Conservation (phyloP, 2,797 vertebrate genomes). For the Liasis olivaceus region DNA sequence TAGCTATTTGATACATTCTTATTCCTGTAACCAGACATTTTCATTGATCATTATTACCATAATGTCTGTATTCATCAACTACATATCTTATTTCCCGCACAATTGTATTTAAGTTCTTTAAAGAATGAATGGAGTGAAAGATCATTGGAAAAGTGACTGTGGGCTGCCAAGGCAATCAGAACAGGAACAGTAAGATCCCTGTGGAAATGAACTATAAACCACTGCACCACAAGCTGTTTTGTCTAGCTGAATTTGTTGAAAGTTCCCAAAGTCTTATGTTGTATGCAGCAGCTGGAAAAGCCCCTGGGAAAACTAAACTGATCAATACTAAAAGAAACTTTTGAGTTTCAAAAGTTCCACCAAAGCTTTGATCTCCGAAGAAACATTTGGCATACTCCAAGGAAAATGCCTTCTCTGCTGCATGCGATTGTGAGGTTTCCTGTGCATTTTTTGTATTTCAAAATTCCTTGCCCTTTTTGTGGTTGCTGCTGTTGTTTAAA, state of each 20-base stretch:
- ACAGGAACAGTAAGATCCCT: background rate
- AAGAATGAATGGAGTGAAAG: background rate
- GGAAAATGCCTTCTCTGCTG: background rate
- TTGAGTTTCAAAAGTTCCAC: background rate
- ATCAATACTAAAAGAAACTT: background rate
- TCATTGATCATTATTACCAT: background rate
- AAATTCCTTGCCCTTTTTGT: background rate
- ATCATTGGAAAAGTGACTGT: background rate
- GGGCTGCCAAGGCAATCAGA: background rate
- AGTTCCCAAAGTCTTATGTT: background rate
- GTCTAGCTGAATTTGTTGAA: background rate
- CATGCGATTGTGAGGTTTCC: background rate
- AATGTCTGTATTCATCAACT: background rate
- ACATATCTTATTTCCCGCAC: background rate
- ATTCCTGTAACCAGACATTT: background rate
- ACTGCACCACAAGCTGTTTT: background rate
- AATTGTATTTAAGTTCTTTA: background rate
- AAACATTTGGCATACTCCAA: background rate
- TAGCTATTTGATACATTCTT: background rate
- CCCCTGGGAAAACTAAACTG: background rate
- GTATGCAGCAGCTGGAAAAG: background rate
- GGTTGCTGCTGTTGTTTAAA: too few species aligned
- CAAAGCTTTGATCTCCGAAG: background rate
- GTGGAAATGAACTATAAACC: background rate
- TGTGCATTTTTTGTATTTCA: background rate